These are phyloP conservation scores for Brachyhypopomus occidentalis DNA, from an alignment of 2,113 vertebrate genomes.

Conservation along the genomic window DNA sequence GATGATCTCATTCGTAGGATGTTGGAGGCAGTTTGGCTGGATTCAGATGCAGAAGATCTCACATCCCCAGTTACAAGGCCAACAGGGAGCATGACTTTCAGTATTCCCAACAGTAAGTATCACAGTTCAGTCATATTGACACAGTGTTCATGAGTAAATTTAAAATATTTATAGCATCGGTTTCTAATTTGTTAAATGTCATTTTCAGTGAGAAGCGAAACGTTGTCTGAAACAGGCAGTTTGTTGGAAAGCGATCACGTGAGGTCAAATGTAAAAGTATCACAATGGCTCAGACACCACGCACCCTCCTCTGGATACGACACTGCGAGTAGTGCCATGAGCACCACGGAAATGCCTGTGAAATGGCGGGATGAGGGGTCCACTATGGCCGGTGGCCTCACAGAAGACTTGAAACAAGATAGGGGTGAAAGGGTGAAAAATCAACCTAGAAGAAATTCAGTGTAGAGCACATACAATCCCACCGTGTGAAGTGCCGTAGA, in stretches of 20 bases:
- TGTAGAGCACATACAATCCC: neutral
- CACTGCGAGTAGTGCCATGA: neutral
- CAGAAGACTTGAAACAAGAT: too few species aligned
- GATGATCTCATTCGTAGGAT: conserved; percentile 29
- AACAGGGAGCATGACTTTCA: neutral
- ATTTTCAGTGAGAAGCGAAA: conserved; percentile 36
- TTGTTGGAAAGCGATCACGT: neutral
- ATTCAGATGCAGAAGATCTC: neutral
- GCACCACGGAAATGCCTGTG: neutral
- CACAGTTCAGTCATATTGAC: too few species aligned
- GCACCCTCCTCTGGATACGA: neutral
- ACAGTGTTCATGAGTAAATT: too few species aligned
- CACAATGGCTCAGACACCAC: neutral
- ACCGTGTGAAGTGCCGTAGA: too few species aligned
- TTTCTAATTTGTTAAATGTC: neutral
- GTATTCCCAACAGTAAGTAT: conserved; percentile 28
- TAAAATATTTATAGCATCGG: neutral
- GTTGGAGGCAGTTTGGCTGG: conserved; percentile 4
- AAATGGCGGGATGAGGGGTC: too few species aligned
- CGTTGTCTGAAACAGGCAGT: neutral
- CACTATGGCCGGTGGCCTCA: too few species aligned
- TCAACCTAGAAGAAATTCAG: neutral
- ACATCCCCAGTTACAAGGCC: neutral
- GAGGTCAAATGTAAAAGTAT: neutral
- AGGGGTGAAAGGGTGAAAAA: neutral